Conservation (phyloP, 2,888 invertebrate genomes). For the Diplazon laetatorius region DNA sequence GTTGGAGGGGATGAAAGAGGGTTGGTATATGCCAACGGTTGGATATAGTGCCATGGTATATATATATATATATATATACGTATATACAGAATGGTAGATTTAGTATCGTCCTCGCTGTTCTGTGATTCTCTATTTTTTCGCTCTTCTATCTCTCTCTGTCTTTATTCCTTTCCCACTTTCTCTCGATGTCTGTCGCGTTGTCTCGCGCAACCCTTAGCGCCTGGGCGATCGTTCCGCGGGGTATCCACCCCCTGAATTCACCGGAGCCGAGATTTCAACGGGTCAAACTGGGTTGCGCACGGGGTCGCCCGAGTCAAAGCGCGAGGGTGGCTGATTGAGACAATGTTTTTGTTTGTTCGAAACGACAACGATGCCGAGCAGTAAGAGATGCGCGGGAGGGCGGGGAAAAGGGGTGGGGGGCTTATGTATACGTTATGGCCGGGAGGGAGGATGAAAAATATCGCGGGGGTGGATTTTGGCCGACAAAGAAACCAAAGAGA, state of each 20-base stretch:
- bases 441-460: constrained; percentile 21
- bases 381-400: constrained; percentile 1
- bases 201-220: constrained; percentile 63
- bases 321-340: constrained; percentile 80
- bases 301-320: constrained; percentile 66
- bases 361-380: constrained; percentile 47
- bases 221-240: constrained; percentile 67
- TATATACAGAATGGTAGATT: constrained; percentile 61
- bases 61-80: too few species aligned
- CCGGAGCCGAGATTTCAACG: constrained; percentile 77
- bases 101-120: constrained; percentile 47
- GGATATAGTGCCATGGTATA: constrained; percentile 45
- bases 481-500: constrained; percentile 39
- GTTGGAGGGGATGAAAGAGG: constrained; percentile 23
- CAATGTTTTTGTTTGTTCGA: constrained; percentile 80
- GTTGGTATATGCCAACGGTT: constrained; percentile 42
- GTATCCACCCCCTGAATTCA: constrained; percentile 60
- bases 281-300: constrained; percentile 74
- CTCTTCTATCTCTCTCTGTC: too few species aligned
- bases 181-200: background rate
- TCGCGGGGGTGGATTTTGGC: constrained; percentile 29
- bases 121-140: constrained; percentile 33
- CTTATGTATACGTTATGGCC: background rate
- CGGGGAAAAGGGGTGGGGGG: constrained; percentile 15
- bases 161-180: constrained; percentile 36